Conservation (phyloP, 2,888 invertebrate species). For the Pelosia muscerda region DNA sequence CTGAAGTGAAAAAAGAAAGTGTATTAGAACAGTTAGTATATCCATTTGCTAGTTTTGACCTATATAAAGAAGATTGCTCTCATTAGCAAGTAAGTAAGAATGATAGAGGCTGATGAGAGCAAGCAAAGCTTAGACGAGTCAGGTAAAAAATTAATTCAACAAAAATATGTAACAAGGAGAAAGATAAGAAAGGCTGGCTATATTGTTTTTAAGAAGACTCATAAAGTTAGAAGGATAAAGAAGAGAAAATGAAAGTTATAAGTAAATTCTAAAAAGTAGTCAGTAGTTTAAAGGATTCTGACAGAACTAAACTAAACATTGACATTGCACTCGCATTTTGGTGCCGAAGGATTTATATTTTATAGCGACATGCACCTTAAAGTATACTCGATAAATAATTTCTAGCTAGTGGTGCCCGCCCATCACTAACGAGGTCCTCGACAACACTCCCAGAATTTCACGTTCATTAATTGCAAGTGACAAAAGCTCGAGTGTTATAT, state of each 20-base stretch:
- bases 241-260: too few relatives aligned
- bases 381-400: background rate
- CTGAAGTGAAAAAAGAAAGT: background rate
- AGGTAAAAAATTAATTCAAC: background rate
- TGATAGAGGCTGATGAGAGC: too few relatives aligned
- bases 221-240: too few relatives aligned
- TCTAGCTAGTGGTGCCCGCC: slow-evolving; percentile 54
- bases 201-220: too few relatives aligned
- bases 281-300: background rate
- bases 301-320: background rate
- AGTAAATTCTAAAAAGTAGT: too few relatives aligned
- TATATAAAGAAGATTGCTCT: too few relatives aligned
- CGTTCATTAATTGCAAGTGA: slow-evolving; percentile 58
- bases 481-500: slow-evolving; percentile 18
- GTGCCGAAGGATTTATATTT: background rate
- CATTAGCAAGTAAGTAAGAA: too few relatives aligned
- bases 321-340: background rate
- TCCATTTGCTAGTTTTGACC: too few relatives aligned
- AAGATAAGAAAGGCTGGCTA: background rate
- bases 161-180: background rate
- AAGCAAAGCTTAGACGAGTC: too few relatives aligned
- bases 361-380: slow-evolving; percentile 3
- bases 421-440: slow-evolving; percentile 70
- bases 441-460: slow-evolving; percentile 59
- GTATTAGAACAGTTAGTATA: background rate